phyloP scores from a whole-genome alignment of 1,140 invertebrate species.

The Musca domestica region DNA sequence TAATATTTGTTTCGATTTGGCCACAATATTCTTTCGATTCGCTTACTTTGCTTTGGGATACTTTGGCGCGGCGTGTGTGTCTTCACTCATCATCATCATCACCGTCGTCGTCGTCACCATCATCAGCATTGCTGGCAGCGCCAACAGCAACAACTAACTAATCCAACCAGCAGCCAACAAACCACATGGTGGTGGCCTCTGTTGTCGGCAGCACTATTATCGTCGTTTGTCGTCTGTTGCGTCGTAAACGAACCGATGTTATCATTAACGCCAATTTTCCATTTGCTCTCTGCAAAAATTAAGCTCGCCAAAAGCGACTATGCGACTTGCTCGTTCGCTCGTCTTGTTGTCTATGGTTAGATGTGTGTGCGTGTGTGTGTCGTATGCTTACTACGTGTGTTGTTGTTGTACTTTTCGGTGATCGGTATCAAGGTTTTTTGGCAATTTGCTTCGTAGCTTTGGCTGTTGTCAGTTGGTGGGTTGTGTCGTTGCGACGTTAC shows the following conservation, averaged over 20 bases:
- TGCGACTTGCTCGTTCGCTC: too few species aligned
- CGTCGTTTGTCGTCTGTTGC: too few species aligned
- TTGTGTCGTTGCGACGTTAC: constrained; percentile 30
- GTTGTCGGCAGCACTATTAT: background rate
- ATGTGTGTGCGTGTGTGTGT: constrained; percentile 14
- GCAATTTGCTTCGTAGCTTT: constrained; percentile 51
- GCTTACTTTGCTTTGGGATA: too few species aligned
- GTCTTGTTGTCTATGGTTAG: background rate
- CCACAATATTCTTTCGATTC: too few species aligned
- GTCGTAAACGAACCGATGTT: background rate
- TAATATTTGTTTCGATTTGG: too few species aligned
- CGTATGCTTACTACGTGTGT: constrained; percentile 6
- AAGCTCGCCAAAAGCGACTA: constrained; percentile 8
- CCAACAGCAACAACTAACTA: too few species aligned
- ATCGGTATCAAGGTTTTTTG: constrained; percentile 54
- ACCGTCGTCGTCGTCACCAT: too few species aligned
- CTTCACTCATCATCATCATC: too few species aligned
- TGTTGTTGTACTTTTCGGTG: constrained; percentile 27
- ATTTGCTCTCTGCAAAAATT: constrained; percentile 2
- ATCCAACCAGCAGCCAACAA: too few species aligned
- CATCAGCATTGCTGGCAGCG: too few species aligned
- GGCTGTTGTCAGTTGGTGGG: constrained; percentile 50
- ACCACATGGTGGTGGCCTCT: background rate
- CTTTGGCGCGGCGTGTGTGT: too few species aligned
- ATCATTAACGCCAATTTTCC: constrained; percentile 17